Percentiles rank a stretch among this genome's conserved stretches.
These are phyloP conservation scores for Tamandua tetradactyla DNA, from an alignment of 2,797 vertebrate species.

Conservation along the genomic window DNA sequence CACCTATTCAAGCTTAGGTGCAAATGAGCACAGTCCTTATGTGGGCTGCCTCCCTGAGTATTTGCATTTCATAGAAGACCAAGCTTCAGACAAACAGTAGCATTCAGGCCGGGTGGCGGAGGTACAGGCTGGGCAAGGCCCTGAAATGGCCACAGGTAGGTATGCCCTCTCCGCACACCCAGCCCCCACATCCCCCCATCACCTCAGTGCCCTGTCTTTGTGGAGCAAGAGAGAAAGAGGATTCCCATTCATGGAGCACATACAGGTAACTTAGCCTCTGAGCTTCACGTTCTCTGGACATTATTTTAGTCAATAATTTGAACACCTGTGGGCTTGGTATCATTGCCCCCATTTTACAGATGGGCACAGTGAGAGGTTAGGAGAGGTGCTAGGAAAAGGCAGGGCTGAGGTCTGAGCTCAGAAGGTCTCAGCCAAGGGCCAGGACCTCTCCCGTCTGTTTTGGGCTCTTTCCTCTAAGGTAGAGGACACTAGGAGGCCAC, in stretches of 20 bases:
- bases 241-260: no score
- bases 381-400: not conserved
- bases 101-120: not conserved
- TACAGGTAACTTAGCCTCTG: not conserved
- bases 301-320: not conserved
- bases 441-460: not conserved
- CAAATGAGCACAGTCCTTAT: not conserved
- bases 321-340: not conserved
- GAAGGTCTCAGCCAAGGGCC: not conserved
- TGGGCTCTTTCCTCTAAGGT: no score
- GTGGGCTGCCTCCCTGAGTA: not conserved
- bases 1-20: not conserved
- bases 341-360: not conserved
- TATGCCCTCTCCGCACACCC: rapidly evolving
- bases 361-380: no score
- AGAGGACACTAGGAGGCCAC: not conserved
- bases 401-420: not conserved
- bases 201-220: not conserved
- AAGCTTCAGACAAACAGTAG: not conserved
- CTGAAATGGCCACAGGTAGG: no score
- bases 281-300: not conserved
- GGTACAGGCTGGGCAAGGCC: not conserved
- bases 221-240: not conserved
- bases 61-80: constrained; percentile 34
- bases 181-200: rapidly evolving